Base-by-base conservation (phyloP, 2,113 vertebrate species). In the Oreamnos americanus region DNA sequence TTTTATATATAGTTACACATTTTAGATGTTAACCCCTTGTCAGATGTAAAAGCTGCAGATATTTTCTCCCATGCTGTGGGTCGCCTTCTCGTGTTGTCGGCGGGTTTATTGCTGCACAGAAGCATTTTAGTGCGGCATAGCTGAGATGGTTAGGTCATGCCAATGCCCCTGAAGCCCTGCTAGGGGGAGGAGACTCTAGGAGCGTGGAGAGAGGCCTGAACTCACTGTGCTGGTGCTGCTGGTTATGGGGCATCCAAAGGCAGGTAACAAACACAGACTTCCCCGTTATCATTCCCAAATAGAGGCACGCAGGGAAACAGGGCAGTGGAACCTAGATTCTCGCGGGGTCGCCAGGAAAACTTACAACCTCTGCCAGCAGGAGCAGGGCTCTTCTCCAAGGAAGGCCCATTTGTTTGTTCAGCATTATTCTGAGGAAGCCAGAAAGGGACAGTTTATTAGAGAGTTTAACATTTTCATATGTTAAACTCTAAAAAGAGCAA, bases 381-480 rank as follows among this genome's bases (percentile, higher is more conserved):
- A 71, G 14, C 13, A 23, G 49, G 62, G n/a, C 60, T 96, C 74
- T 55, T 53, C 3, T 76, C 87, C 90, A 81, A 87, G 64, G 15
- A 90, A 98, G 51, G 57, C 51, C 84, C 79, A 87, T 95, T 58
- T 95, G 81, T 97, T 97, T 97, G 51, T 95, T 96, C 74, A 96
- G 87, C 16, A 49, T 95, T 96, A 96, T 91, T 83, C 95, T 87
- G 79, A 86, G 78, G 36, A 76, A 92, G 23, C 21, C n/a, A 93
- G 92, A 91, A 90, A 89, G 82, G 49, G 25, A 60, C 13, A 82
- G 15, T 43, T 94, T 96, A 71, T 23, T 71, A 36, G n/a, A 36
- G 64, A 71, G 67, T 39, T 71, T 39, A 71, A 39, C 76, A 57
- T 36, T 84, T 89, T 96, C 26, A 47, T 49, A 67, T 58, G 39